Evolutionary conservation across 2,888 invertebrate species (phyloP), one percentile per base, ranked within the genome.

Genomic region (Mantis religiosa): DNA sequence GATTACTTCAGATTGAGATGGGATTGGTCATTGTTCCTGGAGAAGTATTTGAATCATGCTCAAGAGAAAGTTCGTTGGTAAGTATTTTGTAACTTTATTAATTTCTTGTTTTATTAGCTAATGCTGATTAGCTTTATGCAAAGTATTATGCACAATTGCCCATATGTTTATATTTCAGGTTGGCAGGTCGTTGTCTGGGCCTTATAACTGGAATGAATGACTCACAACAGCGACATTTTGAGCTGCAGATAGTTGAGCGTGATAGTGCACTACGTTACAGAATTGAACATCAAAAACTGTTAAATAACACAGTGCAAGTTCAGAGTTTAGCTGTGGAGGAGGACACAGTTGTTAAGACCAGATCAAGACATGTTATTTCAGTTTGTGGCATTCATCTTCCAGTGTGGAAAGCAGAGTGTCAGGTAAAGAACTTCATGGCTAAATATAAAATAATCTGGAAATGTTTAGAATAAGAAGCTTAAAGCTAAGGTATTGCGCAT

Each of bases 191-290:
- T 91, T 96, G 95, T 91, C 93, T 96, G 91, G 94, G 93, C 3
- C 94, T 96, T 87, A 92, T 96, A 85, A 94, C 95, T 83, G 95
- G 95, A 89, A 96, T 96, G 95, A 95, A 95, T 25, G 96, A 96
- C 92, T 91, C 91, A 2, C 93, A 94, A 91, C 54, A 71, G 20
- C 54, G 54, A 20, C 20, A 71, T 3, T 71, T 71, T 71, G 54
- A 71, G 54, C 2, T 20, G 54, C 54, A 71, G 54, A 20, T 71
- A 20, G 54, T 71, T 71, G 20, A 71, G 6, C 20, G 20, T 20
- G 54, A 71, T 20, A 20, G 54, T 71, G 54, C 54, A 71, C 25
- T 25, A 71, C 20, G 20, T 20, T 71, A 6, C 54, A 71, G 54
- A 25, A 71, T 71, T 71, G 54, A 71, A 20, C 54, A 71, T 71